These are phyloP conservation scores for Amiota communis DNA, from an alignment of 2,888 invertebrate species.

Conservation along the genomic window DNA sequence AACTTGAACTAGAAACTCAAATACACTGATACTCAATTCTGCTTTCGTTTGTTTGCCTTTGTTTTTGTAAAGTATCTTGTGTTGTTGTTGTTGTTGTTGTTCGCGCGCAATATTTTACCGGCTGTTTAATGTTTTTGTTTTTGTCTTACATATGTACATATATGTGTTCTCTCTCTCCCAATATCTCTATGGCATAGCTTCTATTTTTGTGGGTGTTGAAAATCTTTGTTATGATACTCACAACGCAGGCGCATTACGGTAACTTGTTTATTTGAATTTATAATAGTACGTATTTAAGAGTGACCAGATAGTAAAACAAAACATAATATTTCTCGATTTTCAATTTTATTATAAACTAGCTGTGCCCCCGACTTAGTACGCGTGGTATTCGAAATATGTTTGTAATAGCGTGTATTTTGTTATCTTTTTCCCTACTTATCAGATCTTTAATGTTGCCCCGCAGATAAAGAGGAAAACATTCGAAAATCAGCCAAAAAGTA, in stretches of 20 bases:
- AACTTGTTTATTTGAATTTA: background rate
- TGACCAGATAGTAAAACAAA: background rate
- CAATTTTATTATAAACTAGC: too few species aligned
- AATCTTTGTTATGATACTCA: background rate
- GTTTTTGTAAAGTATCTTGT: background rate
- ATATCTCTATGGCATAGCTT: background rate
- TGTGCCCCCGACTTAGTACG: too few species aligned
- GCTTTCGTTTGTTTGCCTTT: conserved; percentile 32
- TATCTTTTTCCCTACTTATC: too few species aligned
- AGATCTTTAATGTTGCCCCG: too few species aligned
- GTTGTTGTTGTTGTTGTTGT: conserved; percentile 32
- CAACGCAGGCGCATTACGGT: background rate
- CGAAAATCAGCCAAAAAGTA: too few species aligned
- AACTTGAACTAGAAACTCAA: conserved; percentile 56
- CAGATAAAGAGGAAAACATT: too few species aligned
- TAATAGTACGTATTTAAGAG: background rate
- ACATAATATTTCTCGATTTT: too few species aligned
- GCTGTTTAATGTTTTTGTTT: conserved; percentile 34
- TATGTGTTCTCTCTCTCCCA: too few species aligned
- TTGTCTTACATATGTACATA: conserved; percentile 34
- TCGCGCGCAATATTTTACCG: conserved; percentile 47
- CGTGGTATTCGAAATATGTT: too few species aligned
- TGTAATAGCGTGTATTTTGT: too few species aligned
- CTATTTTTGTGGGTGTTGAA: background rate
- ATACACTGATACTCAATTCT: background rate